phyloP scores from a whole-genome alignment of 2,797 vertebrate genomes.

The Geotrypetes seraphini region DNA sequence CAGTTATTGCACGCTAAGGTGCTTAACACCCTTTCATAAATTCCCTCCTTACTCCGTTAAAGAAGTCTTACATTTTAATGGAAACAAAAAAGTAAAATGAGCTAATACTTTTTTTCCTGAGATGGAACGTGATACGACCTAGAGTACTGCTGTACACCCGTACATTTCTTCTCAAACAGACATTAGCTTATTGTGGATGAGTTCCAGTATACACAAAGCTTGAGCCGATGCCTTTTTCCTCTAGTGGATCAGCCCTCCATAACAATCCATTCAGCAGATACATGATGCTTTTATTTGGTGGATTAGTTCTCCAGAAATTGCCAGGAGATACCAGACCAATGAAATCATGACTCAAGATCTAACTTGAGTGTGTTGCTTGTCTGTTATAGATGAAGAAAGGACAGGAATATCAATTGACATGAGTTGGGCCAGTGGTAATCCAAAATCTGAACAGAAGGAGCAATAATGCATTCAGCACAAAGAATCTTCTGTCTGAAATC shows the following conservation, averaged over 20 bases:
- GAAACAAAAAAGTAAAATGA: too few relatives aligned
- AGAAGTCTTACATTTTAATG: too few relatives aligned
- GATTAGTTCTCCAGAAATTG: neutral
- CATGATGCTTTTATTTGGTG: neutral
- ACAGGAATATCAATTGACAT: neutral
- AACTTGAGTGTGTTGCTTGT: neutral
- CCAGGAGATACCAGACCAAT: neutral
- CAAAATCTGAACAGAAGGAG: slow-evolving; percentile 2
- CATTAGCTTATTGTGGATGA: neutral
- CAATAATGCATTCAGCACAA: slow-evolving; percentile 3
- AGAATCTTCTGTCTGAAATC: neutral
- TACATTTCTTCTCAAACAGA: neutral
- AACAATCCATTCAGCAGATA: slow-evolving; percentile 3
- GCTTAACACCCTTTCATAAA: too few relatives aligned
- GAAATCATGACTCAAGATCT: neutral
- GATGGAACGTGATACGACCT: neutral
- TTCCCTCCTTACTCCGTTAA: too few relatives aligned
- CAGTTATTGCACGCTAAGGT: too few relatives aligned
- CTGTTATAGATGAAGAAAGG: neutral
- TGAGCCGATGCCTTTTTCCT: neutral
- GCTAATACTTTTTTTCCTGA: neutral
- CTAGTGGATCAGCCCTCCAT: neutral
- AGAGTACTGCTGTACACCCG: neutral
- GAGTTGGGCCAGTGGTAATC: slow-evolving; percentile 9
- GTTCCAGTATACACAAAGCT: neutral